phyloP scores from a whole-genome alignment of 1,140 invertebrate genomes.

The Papilio polyxenes region DNA sequence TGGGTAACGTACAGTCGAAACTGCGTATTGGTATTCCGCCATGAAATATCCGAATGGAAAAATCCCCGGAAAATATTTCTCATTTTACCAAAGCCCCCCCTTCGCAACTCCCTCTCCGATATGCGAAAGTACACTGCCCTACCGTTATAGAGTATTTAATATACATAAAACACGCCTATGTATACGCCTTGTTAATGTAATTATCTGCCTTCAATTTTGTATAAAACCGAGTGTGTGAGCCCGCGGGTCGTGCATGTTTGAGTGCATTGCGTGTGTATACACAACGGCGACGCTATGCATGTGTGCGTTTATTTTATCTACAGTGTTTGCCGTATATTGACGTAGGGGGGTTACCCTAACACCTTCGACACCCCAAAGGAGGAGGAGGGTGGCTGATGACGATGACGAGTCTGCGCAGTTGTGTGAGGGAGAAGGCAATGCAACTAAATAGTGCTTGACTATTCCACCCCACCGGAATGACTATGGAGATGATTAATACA shows the following conservation, averaged over 20 bases:
- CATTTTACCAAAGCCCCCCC: conserved; percentile 51
- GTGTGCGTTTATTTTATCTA: conserved; percentile 72
- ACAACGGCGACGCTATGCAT: conserved; percentile 39
- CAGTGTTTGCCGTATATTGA: conserved; percentile 69
- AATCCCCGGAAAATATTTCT: conserved; percentile 56
- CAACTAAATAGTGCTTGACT: conserved; percentile 52
- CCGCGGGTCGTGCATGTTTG: conserved; percentile 46
- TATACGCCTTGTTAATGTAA: conserved; percentile 65
- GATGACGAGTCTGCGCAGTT: conserved; percentile 72
- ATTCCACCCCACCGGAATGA: conserved; percentile 43
- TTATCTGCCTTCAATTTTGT: conserved; percentile 74
- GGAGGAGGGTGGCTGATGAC: conserved; percentile 61
- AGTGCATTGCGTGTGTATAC: conserved; percentile 39
- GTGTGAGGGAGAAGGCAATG: conserved; percentile 58
- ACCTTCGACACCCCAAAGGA: conserved; percentile 43
- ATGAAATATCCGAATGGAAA: conserved; percentile 46
- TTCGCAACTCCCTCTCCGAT: conserved; percentile 26
- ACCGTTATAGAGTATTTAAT: conserved; percentile 35
- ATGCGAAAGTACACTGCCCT: conserved; percentile 19
- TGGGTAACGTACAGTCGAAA: conserved; percentile 49
- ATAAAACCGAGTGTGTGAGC: conserved; percentile 59
- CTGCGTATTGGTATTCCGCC: conserved; percentile 45
- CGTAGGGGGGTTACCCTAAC: conserved; percentile 52
- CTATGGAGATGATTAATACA: conserved; percentile 54
- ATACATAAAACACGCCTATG: conserved; percentile 41